Evolutionary conservation across 2,113 vertebrate species (phyloP), one percentile per base, ranked within the genome.

Genomic region (Clarias batrachus): DNA sequence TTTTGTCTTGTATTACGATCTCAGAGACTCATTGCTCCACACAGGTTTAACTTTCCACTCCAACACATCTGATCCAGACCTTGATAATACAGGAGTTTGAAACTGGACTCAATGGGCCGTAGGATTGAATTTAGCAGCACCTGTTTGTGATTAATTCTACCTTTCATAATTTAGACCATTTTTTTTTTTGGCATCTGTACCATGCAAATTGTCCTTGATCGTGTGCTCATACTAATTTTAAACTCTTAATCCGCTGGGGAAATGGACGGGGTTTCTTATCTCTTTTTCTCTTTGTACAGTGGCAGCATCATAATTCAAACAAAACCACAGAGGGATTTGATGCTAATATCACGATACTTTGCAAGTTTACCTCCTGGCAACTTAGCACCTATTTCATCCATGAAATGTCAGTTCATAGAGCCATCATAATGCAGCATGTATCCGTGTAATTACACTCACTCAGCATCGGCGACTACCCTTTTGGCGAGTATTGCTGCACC

Each of bases 381-480:
- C 73, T 85, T 85, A 56, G 66, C 85, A 84, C 54, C 66, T 21
- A 78, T 84, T 86, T 52, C 25, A 76, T 63, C 87, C 62, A 62
- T 68, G 71, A 88, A 90, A 88, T 90, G 87, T 86, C 87, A 82
- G 78, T 48, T 80, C 82, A 56, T 41, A 48, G 62, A 23, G 13
- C 62, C 80, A 70, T 82, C n/a, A 27, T 88, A 86, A 87, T 87
- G 70, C 79, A 73, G 37, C 71, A 63, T 86, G 71, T 81, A 81
- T 90, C 57, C 70, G 60, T 76, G 84, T 83, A 89, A 87, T 78
- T 73, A 65, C 57, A 81, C 10, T 23, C 37, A 65, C 84, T 76
- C 77, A 6, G 59, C 78, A 62, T 77, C 65, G 48, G 41, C 59
- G 21, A 57, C 33, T 60, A 71, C 56, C 83, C 56, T 74, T 84